Percentiles rank a stretch among this genome's conserved stretches.
phyloP scores from a whole-genome alignment of 2,888 invertebrate species.

The Rhynchonema sp. region DNA sequence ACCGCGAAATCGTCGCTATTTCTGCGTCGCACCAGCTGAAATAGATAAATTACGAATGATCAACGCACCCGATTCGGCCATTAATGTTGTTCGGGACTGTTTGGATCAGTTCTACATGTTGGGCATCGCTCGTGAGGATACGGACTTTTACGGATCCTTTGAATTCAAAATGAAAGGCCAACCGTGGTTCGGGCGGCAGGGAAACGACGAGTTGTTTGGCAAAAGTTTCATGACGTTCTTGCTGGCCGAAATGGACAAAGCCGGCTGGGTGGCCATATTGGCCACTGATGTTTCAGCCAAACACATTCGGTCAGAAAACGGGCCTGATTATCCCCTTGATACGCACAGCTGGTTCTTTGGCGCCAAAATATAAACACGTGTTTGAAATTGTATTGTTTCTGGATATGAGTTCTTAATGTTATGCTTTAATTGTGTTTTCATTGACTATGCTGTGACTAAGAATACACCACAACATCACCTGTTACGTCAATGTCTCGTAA shows the following conservation, averaged over 20 bases:
- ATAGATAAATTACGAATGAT: constrained; percentile 2
- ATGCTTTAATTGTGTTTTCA: too few relatives aligned
- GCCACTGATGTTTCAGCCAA: constrained; percentile 95
- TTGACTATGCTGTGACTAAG: too few relatives aligned
- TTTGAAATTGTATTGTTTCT: too few relatives aligned
- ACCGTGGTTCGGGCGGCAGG: constrained; percentile 3
- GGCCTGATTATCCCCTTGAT: constrained; percentile 8
- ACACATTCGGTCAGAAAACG: constrained; percentile 45
- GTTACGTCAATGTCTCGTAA: too few relatives aligned
- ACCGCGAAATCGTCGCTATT: neutral
- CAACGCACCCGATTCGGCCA: neutral
- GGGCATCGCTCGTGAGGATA: neutral
- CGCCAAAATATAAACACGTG: neutral
- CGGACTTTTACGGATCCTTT: constrained; percentile 2
- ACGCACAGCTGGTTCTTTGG: constrained; percentile 8
- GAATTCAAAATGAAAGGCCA: constrained; percentile 6
- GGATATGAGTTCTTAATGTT: too few relatives aligned
- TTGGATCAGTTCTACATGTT: neutral
- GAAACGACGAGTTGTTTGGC: neutral
- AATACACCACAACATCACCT: too few relatives aligned
- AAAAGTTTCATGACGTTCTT: neutral
- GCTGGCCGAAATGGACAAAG: neutral
- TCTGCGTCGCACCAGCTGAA: constrained; percentile 2
- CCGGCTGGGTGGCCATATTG: constrained; percentile 36
- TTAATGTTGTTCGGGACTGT: neutral